Evolutionary conservation across 2,888 invertebrate genomes (phyloP).

Genomic region (Melanophora roralis): DNA sequence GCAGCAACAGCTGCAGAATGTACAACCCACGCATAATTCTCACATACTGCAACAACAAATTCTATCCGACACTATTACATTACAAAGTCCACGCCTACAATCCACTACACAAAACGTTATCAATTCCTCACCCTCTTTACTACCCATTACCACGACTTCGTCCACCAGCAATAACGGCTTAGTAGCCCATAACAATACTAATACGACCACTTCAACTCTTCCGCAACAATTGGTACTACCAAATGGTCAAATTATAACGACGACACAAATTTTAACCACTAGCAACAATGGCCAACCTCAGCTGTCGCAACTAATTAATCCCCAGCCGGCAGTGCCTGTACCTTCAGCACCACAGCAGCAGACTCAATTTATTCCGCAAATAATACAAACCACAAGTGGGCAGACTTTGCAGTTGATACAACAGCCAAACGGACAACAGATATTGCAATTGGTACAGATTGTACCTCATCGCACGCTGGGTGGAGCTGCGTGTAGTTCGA

Average conservation of each 20-base stretch:
- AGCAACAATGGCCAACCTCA: conserved; percentile 70
- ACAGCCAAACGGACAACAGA: conserved; percentile 75
- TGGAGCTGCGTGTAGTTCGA: conserved; percentile 54
- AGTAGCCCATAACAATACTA: conserved; percentile 56
- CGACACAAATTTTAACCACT: conserved; percentile 74
- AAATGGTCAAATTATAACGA: conserved; percentile 76
- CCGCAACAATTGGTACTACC: conserved; percentile 76
- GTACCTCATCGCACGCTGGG: conserved; percentile 68
- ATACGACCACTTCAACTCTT: conserved; percentile 65
- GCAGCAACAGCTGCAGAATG: conserved; percentile 40
- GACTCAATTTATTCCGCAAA: conserved; percentile 69
- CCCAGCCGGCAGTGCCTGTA: conserved; percentile 48
- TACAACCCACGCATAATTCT: conserved; percentile 45
- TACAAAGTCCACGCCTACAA: conserved; percentile 51
- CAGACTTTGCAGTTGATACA: conserved; percentile 76
- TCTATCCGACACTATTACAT: conserved; percentile 49
- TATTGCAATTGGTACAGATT: conserved; percentile 71
- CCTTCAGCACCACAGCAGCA: conserved; percentile 60
- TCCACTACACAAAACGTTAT: conserved; percentile 36
- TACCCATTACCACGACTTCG: conserved; percentile 31
- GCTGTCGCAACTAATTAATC: conserved; percentile 74
- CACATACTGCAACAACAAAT: conserved; percentile 49
- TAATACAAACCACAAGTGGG: conserved; percentile 73
- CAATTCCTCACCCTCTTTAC: conserved; percentile 43
- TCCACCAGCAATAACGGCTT: conserved; percentile 52